A percentile compares a stretch with the other conserved stretches of the same genome.
Conservation (phyloP, 2,113 vertebrate genomes). For the Sylvilagus bachmani region DNA sequence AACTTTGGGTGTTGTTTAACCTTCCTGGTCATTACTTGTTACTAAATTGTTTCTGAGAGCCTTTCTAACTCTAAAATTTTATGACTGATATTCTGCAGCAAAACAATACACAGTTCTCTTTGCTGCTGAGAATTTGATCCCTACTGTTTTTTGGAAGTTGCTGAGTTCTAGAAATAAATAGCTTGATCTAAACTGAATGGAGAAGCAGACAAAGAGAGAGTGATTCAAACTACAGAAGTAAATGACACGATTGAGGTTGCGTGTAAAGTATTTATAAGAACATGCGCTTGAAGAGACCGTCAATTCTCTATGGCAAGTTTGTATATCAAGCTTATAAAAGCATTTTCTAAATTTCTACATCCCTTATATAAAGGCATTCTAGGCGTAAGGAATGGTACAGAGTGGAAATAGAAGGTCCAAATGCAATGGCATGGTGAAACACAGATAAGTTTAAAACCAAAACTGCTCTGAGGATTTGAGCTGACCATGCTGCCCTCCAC, state of each 20-base stretch:
- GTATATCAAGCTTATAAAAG: not conserved
- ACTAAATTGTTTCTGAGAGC: not conserved
- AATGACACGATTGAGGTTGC: constrained; percentile 49
- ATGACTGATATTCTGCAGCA: not conserved
- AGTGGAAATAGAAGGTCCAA: not conserved
- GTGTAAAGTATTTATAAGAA: constrained; percentile 33
- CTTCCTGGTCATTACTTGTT: not conserved
- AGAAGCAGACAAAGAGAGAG: constrained; percentile 5
- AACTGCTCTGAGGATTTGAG: not conserved
- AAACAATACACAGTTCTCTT: constrained; percentile 21
- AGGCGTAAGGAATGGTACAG: not conserved
- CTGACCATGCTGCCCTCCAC: not conserved
- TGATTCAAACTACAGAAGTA: constrained; percentile 44
- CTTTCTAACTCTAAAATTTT: constrained; percentile 26
- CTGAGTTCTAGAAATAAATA: constrained; percentile 68
- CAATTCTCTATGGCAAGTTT: constrained; percentile 42
- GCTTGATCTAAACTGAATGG: constrained; percentile 58
- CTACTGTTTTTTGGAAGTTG: constrained; percentile 38
- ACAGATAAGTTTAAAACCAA: not conserved
- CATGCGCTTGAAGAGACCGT: constrained; percentile 26
- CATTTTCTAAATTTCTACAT: constrained; percentile 33
- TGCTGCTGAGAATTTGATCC: constrained; percentile 2
- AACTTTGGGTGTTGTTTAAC: not conserved
- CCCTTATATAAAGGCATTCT: not conserved
- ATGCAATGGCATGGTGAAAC: not conserved